Evolutionary conservation across 2,888 invertebrate species (phyloP), one percentile per base, ranked within the genome.

Genomic region (Clistopyga incitator): DNA sequence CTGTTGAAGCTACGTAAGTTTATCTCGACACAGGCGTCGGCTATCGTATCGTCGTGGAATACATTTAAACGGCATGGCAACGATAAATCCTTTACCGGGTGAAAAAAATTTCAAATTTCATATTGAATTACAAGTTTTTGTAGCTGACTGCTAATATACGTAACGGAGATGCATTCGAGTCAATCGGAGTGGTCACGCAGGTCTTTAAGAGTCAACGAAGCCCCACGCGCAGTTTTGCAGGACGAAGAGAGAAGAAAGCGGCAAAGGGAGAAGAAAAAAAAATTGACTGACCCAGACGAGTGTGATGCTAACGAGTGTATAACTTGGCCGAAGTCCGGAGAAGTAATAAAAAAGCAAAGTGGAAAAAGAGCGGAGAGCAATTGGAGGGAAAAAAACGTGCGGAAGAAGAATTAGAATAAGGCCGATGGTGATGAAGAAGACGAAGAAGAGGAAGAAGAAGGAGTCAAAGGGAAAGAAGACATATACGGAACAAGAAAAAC

Each of bases 321-420:
- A 76, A 82, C 56, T 52, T 23, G 64, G n/a, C 47, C 42, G n/a
- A 75, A 67, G 74, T 25, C 61, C 50, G 56, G 42, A 50, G 68
- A 13, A 71, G 11, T 59, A 29, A 59, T 34, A 34, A 59, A 45
- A 52, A 74, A 65, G 45, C 75, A 82, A 45, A 75, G 77, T 82
- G 20, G 61, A 79, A 75, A 78, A 79, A 76, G 52, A 84, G 76
- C 81, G 65, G 59, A 78, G 65, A 52, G 75, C 72, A 54, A 29
- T 38, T 52, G 67, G 50, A 64, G 70, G 3, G 50, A 71, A 72
- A 45, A 81, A 78, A 72, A 64, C 56, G 47, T 34, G 20, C 18
- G 74, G 72, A 47, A 56, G 47, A 10, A 64, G 65, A 78, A 67
- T 67, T 75, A 54, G 29, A 74, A 29, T 50, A 50, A 54, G 75